These are phyloP conservation scores for Batillaria attramentaria DNA, from an alignment of 1,140 invertebrate species.

Conservation along the genomic window DNA sequence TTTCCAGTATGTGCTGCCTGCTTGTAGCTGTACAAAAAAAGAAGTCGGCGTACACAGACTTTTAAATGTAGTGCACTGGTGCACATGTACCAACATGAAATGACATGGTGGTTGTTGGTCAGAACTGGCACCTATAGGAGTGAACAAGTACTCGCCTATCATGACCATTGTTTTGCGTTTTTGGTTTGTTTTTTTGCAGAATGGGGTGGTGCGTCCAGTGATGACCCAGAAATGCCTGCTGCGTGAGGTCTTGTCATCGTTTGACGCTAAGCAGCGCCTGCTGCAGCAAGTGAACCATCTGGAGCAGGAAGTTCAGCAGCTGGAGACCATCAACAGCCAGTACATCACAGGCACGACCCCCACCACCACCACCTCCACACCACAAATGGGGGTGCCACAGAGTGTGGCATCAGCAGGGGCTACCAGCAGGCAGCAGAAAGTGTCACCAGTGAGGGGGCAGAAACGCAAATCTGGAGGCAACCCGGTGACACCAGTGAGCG, in stretches of 20 bases:
- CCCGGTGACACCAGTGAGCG: background rate
- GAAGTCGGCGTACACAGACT: too few relatives aligned
- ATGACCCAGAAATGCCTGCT: conserved; percentile 82
- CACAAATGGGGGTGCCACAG: background rate
- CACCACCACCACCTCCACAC: background rate
- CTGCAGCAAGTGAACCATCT: conserved; percentile 83
- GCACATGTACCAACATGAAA: too few relatives aligned
- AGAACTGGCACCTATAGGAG: too few relatives aligned
- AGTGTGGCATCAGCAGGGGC: background rate
- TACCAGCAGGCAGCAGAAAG: background rate
- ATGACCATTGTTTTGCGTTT: too few relatives aligned
- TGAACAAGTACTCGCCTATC: too few relatives aligned
- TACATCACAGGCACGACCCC: background rate
- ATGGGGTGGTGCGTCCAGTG: conserved; percentile 44
- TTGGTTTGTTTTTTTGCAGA: conserved; percentile 48
- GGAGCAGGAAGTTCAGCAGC: conserved; percentile 81
- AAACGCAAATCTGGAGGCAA: conserved; percentile 11
- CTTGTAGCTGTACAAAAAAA: too few relatives aligned
- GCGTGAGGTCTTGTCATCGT: conserved; percentile 86
- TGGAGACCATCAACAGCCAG: conserved; percentile 78
- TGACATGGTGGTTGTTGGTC: too few relatives aligned
- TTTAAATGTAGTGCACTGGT: too few relatives aligned
- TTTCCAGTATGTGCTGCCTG: too few relatives aligned
- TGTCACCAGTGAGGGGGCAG: background rate
- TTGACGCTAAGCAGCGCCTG: conserved; percentile 85